These are phyloP conservation scores for Pogoniulus pusillus DNA, from an alignment of 2,797 vertebrate species.

Conservation along the genomic window DNA sequence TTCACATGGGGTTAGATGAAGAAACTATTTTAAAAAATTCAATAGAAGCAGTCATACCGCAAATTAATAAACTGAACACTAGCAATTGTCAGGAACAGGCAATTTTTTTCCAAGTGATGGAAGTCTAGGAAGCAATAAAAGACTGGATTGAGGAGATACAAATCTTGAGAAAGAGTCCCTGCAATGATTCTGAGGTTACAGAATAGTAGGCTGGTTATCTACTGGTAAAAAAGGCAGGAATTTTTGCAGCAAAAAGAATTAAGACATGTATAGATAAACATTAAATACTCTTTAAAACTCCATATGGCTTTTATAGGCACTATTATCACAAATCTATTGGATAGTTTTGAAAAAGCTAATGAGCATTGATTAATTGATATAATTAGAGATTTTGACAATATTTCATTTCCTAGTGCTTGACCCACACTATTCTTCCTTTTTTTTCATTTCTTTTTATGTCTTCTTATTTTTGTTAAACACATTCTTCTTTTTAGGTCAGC, in stretches of 20 bases:
- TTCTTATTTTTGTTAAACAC: neutral
- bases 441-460: neutral
- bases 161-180: neutral
- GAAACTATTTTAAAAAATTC: neutral
- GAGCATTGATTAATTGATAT: neutral
- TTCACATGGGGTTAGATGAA: neutral
- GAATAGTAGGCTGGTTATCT: neutral
- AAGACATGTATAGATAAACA: neutral
- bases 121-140: neutral
- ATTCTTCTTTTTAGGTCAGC: neutral
- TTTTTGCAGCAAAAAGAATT: neutral
- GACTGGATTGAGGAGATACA: neutral
- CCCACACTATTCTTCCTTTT: neutral
- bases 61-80: constrained; percentile 22
- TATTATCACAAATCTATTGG: neutral
- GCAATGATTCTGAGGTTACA: neutral
- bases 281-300: neutral
- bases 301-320: neutral
- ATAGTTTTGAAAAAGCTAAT: neutral
- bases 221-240: neutral
- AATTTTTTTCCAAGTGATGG: neutral
- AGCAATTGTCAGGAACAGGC: neutral
- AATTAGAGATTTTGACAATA: neutral
- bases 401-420: neutral
- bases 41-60: neutral